A percentile compares a stretch with the other conserved stretches of the same genome.
Conservation (phyloP, 2,113 vertebrate species). For the Psittacula cyanocephala region DNA sequence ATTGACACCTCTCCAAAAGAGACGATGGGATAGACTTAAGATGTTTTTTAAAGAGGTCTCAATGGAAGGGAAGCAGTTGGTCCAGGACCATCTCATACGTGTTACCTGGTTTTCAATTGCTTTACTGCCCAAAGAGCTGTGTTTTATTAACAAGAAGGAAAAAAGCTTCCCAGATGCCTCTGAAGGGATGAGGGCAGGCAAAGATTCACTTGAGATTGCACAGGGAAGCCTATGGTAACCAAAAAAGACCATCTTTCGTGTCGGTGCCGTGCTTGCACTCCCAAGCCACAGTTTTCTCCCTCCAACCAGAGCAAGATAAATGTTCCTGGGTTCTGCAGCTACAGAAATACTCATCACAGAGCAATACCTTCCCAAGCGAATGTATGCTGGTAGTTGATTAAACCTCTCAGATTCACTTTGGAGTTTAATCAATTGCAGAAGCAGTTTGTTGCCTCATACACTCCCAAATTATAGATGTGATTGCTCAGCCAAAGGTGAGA, state of each 20-base stretch:
- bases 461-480: neutral
- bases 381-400: neutral
- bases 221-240: neutral
- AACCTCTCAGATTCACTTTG: neutral
- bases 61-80: neutral
- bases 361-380: neutral
- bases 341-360: neutral
- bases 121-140: neutral
- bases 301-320: neutral
- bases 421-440: neutral
- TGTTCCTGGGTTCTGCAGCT: neutral
- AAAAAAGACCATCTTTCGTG: neutral
- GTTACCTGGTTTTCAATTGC: neutral
- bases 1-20: neutral
- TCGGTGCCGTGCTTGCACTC: rapidly evolving
- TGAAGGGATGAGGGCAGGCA: neutral
- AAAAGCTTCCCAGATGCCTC: neutral
- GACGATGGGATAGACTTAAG: neutral
- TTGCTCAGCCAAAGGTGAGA: neutral
- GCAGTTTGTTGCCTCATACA: neutral
- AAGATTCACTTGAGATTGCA: neutral
- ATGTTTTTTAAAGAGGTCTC: neutral
- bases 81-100: neutral
- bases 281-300: neutral
- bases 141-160: neutral